Base-by-base conservation (phyloP, 2,113 vertebrate genomes). In the Oreotrochilus melanogaster region DNA sequence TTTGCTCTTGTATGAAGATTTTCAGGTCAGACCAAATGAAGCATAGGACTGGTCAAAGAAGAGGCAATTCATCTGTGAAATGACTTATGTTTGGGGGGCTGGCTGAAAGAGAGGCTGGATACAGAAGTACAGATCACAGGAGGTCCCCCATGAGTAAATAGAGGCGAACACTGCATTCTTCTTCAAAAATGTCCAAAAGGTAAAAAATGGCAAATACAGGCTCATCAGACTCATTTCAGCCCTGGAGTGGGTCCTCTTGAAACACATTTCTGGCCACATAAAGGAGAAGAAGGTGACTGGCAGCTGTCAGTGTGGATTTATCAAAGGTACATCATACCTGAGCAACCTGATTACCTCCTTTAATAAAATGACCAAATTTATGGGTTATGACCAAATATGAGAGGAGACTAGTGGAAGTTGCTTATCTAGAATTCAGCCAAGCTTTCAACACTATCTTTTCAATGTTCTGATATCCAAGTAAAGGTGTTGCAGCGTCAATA, bases 391-490 rank as follows among this genome's bases (percentile, higher is more conserved):
- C n/a, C n/a, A n/a, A n/a, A n/a, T n/a, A n/a, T 50, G 14, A 89
- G 27, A 12, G 17, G 17, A 78, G 33, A 78, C 12, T 12, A 48
- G 33, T 33, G 12, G 25, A 89, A 74, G 72, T 51, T 1, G 1
- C 54, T 71, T 66, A 24, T 51, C 31, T 87, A 35, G 4, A 43
- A 2, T 58, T 67, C 56, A 78, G 11, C 8, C 47, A 51, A 47
- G 19, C 33, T 89, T 70, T 78, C 42, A 51, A 21, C 8, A 13
- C 27, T 0, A 0, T 66, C 37, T 79, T 33, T 11, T 14, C 18
- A 19, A 4, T 4, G 14, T 85, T 74, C 76, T 54, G 33, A 27
- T 58, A 24, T 47, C 18, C 30, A 56, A 9, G 25, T 47, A 71
- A 78, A 48, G 23, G 7, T 69, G 11, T 31, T 88, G 54, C 5